These are phyloP conservation scores for Holcopasites calliopsidis DNA, from an alignment of 1,140 invertebrate species.

Conservation along the genomic window DNA sequence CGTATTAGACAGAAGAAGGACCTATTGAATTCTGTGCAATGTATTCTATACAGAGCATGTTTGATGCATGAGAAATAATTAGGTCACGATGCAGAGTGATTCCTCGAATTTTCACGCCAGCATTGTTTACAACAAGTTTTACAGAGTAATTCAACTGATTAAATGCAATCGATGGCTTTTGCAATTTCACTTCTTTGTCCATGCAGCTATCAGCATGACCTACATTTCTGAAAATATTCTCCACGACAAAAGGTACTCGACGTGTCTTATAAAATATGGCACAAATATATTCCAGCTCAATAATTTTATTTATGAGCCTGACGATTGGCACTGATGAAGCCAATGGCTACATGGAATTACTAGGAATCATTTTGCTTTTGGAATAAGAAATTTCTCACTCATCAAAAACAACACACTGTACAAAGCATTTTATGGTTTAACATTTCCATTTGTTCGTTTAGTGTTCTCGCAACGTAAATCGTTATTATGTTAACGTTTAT, in stretches of 20 bases:
- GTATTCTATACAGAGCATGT: neutral
- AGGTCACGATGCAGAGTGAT: neutral
- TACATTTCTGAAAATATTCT: no score
- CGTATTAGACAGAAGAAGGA: neutral
- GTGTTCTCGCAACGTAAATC: neutral
- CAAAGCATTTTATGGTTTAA: neutral
- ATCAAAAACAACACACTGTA: neutral
- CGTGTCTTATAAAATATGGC: no score
- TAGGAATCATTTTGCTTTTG: constrained; percentile 1
- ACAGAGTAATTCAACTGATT: no score
- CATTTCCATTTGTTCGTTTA: neutral
- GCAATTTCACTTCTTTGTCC: no score
- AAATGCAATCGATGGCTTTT: no score
- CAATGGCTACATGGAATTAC: neutral
- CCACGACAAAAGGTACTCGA: no score
- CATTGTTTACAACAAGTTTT: neutral
- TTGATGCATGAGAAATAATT: neutral
- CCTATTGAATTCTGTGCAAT: neutral
- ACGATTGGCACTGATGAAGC: neutral
- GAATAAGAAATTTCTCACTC: neutral
- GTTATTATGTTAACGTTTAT: neutral
- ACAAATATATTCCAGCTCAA: no score
- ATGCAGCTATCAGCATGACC: no score
- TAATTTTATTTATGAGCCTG: no score
- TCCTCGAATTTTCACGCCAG: neutral